These are phyloP conservation scores for Oligia latruncula DNA, from an alignment of 2,888 invertebrate species.

Conservation along the genomic window DNA sequence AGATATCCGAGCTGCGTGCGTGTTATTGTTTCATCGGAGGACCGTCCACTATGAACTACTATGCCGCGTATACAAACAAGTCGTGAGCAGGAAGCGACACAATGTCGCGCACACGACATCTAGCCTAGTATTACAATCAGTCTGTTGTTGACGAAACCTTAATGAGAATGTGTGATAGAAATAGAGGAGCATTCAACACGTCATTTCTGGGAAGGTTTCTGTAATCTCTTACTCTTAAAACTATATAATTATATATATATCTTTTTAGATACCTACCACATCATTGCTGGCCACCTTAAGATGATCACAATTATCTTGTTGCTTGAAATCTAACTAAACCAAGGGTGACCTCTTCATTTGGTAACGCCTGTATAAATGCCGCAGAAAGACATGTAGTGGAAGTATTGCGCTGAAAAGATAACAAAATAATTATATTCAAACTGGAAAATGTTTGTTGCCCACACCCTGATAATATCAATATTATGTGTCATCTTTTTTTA, in stretches of 20 bases:
- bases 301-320: neutral
- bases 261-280: neutral
- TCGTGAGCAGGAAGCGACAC: constrained; percentile 59
- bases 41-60: neutral
- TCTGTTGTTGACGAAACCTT: neutral
- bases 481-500: neutral
- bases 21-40: constrained; percentile 9
- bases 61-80: constrained; percentile 39
- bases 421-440: neutral
- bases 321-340: neutral
- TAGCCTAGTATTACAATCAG: constrained; percentile 21
- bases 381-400: neutral
- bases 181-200: neutral
- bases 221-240: neutral
- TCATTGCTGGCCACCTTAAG: neutral
- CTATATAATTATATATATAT: too few relatives aligned
- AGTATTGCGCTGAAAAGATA: neutral
- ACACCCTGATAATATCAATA: neutral
- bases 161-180: neutral
- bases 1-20: too few relatives aligned
- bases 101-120: constrained; percentile 19
- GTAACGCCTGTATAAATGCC: neutral
- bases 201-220: neutral
- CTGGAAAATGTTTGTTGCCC: neutral
- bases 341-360: neutral